phyloP scores from a whole-genome alignment of 2,888 invertebrate species.

The Clusia tigrina region DNA sequence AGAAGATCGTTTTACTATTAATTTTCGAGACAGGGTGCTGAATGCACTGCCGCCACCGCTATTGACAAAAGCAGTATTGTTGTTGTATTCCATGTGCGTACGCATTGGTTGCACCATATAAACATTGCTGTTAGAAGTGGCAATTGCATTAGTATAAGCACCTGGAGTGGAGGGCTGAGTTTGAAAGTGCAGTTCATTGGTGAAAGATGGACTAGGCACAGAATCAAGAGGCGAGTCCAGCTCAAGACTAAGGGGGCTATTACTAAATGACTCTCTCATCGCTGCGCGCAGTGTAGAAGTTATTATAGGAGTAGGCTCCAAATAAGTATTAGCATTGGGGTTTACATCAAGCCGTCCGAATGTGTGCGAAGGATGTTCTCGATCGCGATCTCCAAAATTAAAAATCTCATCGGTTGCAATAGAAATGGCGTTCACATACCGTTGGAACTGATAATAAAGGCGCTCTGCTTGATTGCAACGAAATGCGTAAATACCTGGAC shows the following conservation, averaged over 20 bases:
- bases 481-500: constrained; percentile 94
- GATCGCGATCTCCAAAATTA: constrained; percentile 63
- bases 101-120: constrained; percentile 68
- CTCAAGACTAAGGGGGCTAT: constrained; percentile 51
- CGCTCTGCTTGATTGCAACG: constrained; percentile 86
- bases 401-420: constrained; percentile 30
- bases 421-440: constrained; percentile 77
- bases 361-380: constrained; percentile 62
- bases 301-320: constrained; percentile 60
- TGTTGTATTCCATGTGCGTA: constrained; percentile 46
- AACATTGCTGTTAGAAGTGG: constrained; percentile 63
- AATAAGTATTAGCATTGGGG: constrained; percentile 52
- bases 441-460: constrained; percentile 85
- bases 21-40: constrained; percentile 22
- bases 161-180: constrained; percentile 51
- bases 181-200: constrained; percentile 67
- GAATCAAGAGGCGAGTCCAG: constrained; percentile 66
- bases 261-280: constrained; percentile 47
- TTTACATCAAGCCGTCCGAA: constrained; percentile 41
- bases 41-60: constrained; percentile 10
- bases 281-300: constrained; percentile 26
- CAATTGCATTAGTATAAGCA: not conserved
- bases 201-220: constrained; percentile 67
- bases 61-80: constrained; percentile 28
- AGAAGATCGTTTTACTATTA: constrained; percentile 45